phyloP scores from a whole-genome alignment of 2,888 invertebrate genomes.

The Drosophila demipolita region DNA sequence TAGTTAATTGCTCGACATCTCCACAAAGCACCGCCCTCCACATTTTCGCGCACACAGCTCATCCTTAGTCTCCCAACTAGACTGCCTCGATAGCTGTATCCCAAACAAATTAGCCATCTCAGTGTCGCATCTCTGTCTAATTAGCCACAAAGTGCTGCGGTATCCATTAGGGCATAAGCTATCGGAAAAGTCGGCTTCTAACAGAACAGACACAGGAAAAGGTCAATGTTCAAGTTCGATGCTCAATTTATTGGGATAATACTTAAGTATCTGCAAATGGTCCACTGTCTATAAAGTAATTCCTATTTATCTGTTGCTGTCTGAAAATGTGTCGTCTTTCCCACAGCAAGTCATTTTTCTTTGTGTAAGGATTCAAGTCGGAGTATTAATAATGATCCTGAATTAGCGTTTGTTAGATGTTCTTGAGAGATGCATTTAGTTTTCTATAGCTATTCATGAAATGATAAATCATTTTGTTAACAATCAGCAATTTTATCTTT shows the following conservation, averaged over 20 bases:
- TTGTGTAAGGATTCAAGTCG: background rate
- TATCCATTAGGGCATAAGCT: constrained; percentile 18
- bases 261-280: constrained; percentile 34
- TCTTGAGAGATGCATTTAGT: background rate
- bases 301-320: background rate
- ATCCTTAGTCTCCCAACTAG: constrained; percentile 4
- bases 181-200: constrained; percentile 2
- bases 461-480: background rate
- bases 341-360: background rate
- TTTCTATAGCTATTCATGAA: background rate
- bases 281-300: constrained; percentile 13
- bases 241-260: constrained; percentile 43
- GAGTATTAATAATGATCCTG: background rate
- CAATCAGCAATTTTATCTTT: background rate
- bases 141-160: constrained; percentile 59
- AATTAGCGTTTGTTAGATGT: background rate
- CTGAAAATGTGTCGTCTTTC: background rate
- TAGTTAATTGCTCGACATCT: constrained; percentile 63
- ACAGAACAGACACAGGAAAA: constrained; percentile 49
- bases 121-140: constrained; percentile 21
- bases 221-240: constrained; percentile 49
- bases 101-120: background rate
- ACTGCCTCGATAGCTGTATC: background rate
- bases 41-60: constrained; percentile 1
- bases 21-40: constrained; percentile 19